Percentiles rank a stretch among this genome's conserved stretches.
phyloP scores from a whole-genome alignment of 2,888 invertebrate species.

The Coleophora flavipennella region DNA sequence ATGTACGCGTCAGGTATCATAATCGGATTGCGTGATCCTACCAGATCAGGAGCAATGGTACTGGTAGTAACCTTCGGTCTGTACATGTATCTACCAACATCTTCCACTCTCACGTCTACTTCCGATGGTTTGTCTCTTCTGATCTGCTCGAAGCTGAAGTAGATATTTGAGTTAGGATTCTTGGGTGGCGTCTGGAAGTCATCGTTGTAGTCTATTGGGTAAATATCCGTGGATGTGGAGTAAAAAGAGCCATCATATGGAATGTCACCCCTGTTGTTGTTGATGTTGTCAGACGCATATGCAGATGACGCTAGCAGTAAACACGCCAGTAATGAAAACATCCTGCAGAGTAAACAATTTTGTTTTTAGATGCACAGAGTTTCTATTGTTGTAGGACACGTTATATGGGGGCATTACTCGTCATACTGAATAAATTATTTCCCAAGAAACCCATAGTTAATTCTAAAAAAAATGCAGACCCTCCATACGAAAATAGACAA shows the following conservation, averaged over 20 bases:
- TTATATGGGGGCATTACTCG: too few relatives aligned
- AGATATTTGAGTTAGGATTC: slow-evolving; percentile 22
- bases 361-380: not conserved
- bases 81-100: slow-evolving; percentile 29
- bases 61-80: slow-evolving; percentile 17
- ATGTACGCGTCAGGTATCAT: too few relatives aligned
- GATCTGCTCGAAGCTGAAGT: slow-evolving; percentile 31
- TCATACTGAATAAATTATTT: too few relatives aligned
- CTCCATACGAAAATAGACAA: too few relatives aligned
- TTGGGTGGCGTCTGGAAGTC: slow-evolving; percentile 13
- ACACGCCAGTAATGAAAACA: slow-evolving; percentile 20
- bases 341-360: slow-evolving; percentile 19
- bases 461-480: too few relatives aligned
- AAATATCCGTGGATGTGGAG: not conserved
- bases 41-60: slow-evolving; percentile 2
- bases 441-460: too few relatives aligned
- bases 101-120: slow-evolving; percentile 32
- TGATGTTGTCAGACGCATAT: slow-evolving; percentile 17
- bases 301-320: slow-evolving; percentile 22
- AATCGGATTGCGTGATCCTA: slow-evolving; percentile 3
- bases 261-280: not conserved
- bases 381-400: too few relatives aligned
- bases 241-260: not conserved
- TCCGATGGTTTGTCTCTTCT: slow-evolving; percentile 29
- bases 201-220: slow-evolving; percentile 18